phyloP scores from a whole-genome alignment of 2,113 vertebrate genomes.

The Macroglossus sobrinus region DNA sequence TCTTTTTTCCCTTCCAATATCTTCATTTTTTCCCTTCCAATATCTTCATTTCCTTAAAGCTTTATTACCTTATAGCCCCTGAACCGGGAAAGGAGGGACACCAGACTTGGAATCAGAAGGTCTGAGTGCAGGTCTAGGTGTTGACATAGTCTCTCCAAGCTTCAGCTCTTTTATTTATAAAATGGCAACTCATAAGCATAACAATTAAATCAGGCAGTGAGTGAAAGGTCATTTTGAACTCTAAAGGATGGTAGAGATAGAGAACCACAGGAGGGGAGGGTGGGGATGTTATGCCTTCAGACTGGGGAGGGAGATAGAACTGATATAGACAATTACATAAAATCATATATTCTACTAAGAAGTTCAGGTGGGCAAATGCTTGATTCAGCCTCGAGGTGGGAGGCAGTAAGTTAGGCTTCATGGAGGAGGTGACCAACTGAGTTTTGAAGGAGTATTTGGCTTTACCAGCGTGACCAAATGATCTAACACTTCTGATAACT shows the following conservation, averaged over 20 bases:
- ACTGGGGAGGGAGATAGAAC: neutral
- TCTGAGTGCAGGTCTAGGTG: neutral
- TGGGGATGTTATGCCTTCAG: no score
- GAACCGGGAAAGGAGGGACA: neutral
- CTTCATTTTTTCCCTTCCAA: neutral
- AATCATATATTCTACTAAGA: neutral
- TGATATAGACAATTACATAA: rapidly evolving
- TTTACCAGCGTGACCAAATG: neutral
- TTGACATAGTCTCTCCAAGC: neutral
- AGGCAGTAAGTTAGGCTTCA: neutral
- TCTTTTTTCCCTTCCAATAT: neutral
- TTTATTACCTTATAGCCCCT: neutral
- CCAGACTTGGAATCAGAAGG: neutral
- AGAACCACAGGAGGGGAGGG: no score
- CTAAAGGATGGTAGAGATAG: neutral
- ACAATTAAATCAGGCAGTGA: neutral
- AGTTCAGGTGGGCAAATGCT: neutral
- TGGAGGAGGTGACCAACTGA: neutral
- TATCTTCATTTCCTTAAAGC: neutral
- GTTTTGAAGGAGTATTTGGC: neutral
- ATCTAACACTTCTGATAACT: neutral
- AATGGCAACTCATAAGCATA: neutral
- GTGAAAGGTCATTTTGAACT: neutral
- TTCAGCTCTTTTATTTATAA: neutral
- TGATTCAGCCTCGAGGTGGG: neutral